Conservation (phyloP, 2,888 invertebrate genomes). For the Vesta saturnalis region DNA sequence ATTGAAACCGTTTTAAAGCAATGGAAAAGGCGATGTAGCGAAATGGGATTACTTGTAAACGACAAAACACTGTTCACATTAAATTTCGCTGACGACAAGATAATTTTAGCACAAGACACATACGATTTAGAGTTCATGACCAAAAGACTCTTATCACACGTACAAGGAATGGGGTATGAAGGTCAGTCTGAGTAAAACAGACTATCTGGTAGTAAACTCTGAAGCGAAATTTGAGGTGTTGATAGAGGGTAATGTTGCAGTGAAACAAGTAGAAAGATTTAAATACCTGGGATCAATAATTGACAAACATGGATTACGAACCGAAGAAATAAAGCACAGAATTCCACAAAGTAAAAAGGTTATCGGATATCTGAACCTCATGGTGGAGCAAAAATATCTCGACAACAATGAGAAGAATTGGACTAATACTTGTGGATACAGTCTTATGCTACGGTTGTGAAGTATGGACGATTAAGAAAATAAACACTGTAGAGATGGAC, state of each 20-base stretch:
- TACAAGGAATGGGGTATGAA: neutral
- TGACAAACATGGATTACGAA: too few species aligned
- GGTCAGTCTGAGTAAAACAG: neutral
- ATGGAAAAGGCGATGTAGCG: neutral
- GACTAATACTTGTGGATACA: neutral
- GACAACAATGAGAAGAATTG: neutral
- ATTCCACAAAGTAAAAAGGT: too few species aligned
- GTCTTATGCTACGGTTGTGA: neutral
- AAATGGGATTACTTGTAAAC: neutral
- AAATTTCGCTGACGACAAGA: neutral
- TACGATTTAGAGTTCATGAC: too few species aligned
- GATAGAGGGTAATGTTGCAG: neutral
- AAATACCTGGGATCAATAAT: too few species aligned
- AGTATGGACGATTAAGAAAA: neutral
- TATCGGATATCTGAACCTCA: neutral
- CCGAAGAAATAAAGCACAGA: too few species aligned
- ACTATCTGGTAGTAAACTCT: neutral
- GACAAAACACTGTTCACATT: too few species aligned
- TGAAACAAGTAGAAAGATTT: too few species aligned
- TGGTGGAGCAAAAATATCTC: neutral
- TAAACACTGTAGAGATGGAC: neutral
- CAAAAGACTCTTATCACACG: neutral
- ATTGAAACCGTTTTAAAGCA: neutral
- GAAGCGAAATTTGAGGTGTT: neutral
- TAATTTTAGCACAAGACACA: neutral